Base-by-base conservation (phyloP, 2,888 invertebrate genomes). In the Pachymerium ferrugineum region DNA sequence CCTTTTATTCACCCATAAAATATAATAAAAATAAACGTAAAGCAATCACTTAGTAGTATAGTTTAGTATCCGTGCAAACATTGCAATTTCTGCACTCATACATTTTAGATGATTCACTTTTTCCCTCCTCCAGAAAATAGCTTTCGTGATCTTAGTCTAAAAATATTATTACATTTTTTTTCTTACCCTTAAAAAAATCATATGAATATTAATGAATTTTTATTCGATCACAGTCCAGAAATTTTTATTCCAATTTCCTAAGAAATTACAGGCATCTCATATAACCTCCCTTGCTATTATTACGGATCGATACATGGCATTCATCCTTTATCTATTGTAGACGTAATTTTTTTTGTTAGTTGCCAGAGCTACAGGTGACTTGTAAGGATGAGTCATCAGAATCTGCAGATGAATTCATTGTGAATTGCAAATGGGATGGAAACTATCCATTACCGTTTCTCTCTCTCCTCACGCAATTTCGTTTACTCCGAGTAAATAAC, bases 321-420 rank as follows among this genome's bases (percentile, higher is more conserved):
- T 25, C 25, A 10, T 10, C 47, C 22, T n/a, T n/a, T n/a, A n/a
- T 54, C 54, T 8, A 54, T 54, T 25, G 14, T 25, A 47, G n/a
- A 47, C 22, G 47, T 16, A n/a, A n/a, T n/a, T n/a, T n/a, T n/a
- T n/a, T n/a, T n/a, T 47, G 16, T 47, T 28, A 54, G 54, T 54
- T 54, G 54, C 54, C 54, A 12, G 14, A 54, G 54, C 54, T 54
- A 54, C 54, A 54, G 54, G 54, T 54, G 54, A 54, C 54, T 54
- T 54, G 54, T 38, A 54, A 54, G 25, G 54, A 54, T 54, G 54
- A 54, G 25, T 54, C 54, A 54, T 54, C 47, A 4, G 4, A 14
- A 16, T 42, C 8, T 42, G 42, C n/a, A 47, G 47, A 47, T 19
- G 47, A n/a, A 1, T 54, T 25, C 25, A 54, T 54, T 54, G 54